Percentiles rank a stretch among this genome's conserved stretches.
phyloP scores from a whole-genome alignment of 2,888 invertebrate species.

The Notodonta dromedarius region DNA sequence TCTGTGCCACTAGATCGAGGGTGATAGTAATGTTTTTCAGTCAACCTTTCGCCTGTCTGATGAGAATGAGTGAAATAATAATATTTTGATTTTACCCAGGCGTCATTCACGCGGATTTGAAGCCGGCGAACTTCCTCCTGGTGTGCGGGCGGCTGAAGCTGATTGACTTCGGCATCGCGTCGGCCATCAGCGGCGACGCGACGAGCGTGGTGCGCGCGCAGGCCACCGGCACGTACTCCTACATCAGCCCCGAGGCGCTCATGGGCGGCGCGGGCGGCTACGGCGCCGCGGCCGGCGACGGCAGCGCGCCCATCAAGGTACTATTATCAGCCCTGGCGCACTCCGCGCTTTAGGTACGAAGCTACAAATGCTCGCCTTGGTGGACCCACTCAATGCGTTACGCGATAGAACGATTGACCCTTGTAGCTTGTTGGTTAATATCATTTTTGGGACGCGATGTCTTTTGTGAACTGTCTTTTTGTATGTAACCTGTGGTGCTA shows the following conservation, averaged over 20 bases:
- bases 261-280: conserved; percentile 84
- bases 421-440: no score
- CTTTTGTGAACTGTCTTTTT: no score
- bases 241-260: conserved; percentile 97
- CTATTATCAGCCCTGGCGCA: neutral
- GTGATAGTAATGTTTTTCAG: no score
- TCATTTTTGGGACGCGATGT: no score
- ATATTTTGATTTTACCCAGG: conserved; percentile 78
- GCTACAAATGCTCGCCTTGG: no score
- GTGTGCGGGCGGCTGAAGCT: conserved; percentile 94
- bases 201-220: conserved; percentile 94
- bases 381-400: no score
- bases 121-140: conserved; percentile 97
- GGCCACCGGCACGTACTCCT: conserved; percentile 95
- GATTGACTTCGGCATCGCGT: conserved; percentile 99
- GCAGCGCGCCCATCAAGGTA: conserved; percentile 70
- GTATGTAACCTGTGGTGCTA: no score
- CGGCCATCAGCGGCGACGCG: conserved; percentile 92
- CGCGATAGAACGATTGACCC: no score
- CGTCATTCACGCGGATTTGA: conserved; percentile 98
- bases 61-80: no score
- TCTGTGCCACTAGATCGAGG: no score
- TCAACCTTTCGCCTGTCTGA: no score
- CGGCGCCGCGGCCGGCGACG: conserved; percentile 58
- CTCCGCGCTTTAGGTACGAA: no score